Evolutionary conservation across 1,140 invertebrate genomes (phyloP).

Genomic region (Octopus bimaculoides): DNA sequence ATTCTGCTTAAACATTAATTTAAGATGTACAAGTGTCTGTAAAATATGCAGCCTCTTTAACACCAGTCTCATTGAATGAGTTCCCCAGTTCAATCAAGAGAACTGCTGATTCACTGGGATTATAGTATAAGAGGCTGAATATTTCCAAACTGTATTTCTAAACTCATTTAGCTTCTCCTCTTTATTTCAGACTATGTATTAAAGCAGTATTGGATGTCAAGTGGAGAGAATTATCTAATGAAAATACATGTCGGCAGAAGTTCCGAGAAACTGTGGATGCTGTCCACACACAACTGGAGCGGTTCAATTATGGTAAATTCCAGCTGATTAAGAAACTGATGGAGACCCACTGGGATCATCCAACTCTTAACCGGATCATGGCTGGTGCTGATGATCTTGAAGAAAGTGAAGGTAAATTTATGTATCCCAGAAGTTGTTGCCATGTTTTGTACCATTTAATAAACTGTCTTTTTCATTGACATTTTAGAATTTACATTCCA

Average conservation of each 20-base stretch:
- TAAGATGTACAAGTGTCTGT: too few species aligned
- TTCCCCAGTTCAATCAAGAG: too few species aligned
- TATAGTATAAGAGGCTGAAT: too few species aligned
- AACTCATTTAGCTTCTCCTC: background rate
- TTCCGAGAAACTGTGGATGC: slow-evolving; percentile 32
- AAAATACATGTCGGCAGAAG: slow-evolving; percentile 33
- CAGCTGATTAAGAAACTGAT: slow-evolving; percentile 31
- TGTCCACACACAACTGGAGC: slow-evolving; percentile 29
- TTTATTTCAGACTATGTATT: slow-evolving; percentile 36
- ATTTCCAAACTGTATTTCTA: too few species aligned
- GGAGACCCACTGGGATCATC: slow-evolving; percentile 41
- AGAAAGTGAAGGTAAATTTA: slow-evolving; percentile 28
- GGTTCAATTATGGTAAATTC: slow-evolving; percentile 33
- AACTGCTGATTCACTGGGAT: too few species aligned
- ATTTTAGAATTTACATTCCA: background rate
- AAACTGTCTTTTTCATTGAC: too few species aligned
- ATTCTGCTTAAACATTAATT: too few species aligned
- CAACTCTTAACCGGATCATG: slow-evolving; percentile 40
- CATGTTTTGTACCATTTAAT: too few species aligned
- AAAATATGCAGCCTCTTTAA: too few species aligned
- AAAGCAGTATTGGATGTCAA: slow-evolving; percentile 41
- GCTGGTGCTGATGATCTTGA: slow-evolving; percentile 36
- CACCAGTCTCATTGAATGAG: too few species aligned
- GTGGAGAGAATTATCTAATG: slow-evolving; percentile 40
- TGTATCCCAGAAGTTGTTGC: too few species aligned